Evolutionary conservation across 92 coral and sea anemone species (phyloP).

Genomic region (Pocillopora meandrina): DNA sequence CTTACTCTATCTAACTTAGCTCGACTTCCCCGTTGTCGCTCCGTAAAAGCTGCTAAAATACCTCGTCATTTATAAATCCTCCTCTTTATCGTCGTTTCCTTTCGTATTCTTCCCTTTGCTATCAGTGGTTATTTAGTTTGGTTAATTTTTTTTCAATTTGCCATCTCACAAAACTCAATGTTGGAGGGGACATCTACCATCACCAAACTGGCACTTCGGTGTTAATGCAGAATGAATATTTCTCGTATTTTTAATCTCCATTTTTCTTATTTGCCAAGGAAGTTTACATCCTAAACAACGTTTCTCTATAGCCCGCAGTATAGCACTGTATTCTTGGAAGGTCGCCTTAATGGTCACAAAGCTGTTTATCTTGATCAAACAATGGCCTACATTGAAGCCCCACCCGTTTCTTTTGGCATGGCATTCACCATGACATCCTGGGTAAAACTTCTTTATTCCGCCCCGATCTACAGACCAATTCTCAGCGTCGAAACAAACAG

Average conservation of each 20-base stretch:
- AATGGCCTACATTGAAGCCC: conserved; percentile 32
- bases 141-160: too few relatives aligned
- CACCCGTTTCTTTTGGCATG: not conserved
- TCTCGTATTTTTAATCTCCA: too few relatives aligned
- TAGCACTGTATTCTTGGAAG: conserved; percentile 64
- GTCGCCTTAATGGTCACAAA: conserved; percentile 35
- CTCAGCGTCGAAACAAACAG: not conserved
- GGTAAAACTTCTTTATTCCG: conserved; percentile 35
- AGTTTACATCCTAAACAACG: not conserved
- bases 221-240: too few relatives aligned
- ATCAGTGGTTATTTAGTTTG: too few relatives aligned
- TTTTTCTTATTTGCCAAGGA: too few relatives aligned
- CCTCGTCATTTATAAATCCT: not conserved
- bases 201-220: too few relatives aligned
- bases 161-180: too few relatives aligned
- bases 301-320: conserved; percentile 46
- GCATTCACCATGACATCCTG: conserved; percentile 59
- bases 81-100: not conserved
- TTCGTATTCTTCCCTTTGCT: not conserved
- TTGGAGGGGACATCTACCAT: too few relatives aligned
- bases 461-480: not conserved
- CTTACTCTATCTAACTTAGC: too few relatives aligned
- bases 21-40: not conserved
- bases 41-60: not conserved
- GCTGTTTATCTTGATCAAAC: conserved; percentile 63